Evolutionary conservation across 2,888 invertebrate species (phyloP).

Genomic region (Pharmacophagus antenor): DNA sequence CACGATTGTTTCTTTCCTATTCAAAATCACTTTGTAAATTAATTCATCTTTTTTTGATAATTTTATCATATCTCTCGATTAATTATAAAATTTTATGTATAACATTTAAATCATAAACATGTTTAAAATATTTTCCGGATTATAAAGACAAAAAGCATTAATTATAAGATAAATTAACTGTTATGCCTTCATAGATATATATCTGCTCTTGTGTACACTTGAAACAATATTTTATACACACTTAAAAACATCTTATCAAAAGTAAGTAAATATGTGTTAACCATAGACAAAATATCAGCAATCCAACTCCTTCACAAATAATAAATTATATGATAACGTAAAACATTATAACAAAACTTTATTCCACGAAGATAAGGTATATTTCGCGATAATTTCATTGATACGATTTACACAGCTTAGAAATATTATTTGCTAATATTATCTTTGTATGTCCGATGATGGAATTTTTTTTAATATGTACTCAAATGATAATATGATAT

Average conservation of each 20-base stretch:
- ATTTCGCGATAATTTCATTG: background rate
- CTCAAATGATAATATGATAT: no score
- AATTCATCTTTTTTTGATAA: no score
- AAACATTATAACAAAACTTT: background rate
- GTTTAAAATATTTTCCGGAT: no score
- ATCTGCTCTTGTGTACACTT: background rate
- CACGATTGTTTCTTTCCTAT: background rate
- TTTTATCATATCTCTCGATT: no score
- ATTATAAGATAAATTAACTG: no score
- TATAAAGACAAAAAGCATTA: no score
- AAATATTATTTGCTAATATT: background rate
- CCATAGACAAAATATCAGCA: background rate
- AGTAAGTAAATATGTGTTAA: conserved; percentile 2
- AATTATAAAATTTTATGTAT: no score
- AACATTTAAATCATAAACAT: no score
- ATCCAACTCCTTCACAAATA: background rate
- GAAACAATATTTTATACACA: background rate
- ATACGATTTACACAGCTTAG: background rate
- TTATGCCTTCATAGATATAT: background rate
- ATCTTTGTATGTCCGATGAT: background rate
- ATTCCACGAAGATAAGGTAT: background rate
- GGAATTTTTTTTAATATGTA: no score
- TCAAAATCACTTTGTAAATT: no score
- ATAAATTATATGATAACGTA: background rate
- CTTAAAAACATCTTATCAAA: background rate